Conservation (phyloP, 2,797 vertebrate species). For the Mormyrops attenuatus region DNA sequence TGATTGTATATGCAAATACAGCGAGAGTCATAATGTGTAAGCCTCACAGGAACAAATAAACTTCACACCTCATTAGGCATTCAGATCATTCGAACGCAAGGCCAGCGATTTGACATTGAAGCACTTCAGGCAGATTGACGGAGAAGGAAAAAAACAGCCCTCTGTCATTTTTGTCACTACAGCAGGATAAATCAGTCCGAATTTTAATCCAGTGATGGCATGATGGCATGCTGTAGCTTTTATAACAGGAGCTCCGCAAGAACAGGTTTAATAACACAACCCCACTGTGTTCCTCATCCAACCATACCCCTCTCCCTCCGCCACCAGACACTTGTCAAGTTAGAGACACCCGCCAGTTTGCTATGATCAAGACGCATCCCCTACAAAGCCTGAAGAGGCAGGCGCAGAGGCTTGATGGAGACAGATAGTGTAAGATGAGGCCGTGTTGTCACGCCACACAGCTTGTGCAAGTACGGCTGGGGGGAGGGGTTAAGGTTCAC, state of each 20-base stretch:
- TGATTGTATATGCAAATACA: slow-evolving; percentile 18
- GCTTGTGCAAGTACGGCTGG: background rate
- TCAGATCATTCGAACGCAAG: slow-evolving; percentile 28
- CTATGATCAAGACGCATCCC: slow-evolving; percentile 57
- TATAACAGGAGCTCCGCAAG: slow-evolving; percentile 29
- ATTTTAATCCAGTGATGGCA: slow-evolving; percentile 25
- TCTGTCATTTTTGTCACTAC: slow-evolving; percentile 12
- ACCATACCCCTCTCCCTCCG: background rate
- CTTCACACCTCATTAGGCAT: slow-evolving; percentile 32
- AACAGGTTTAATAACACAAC: slow-evolving; percentile 36
- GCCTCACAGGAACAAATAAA: slow-evolving; percentile 18
- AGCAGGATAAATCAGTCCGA: slow-evolving; percentile 28
- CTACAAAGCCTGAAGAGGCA: slow-evolving; percentile 59
- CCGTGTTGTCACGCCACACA: background rate
- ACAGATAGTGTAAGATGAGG: slow-evolving; percentile 43
- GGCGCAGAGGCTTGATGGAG: slow-evolving; percentile 58
- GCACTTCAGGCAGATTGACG: background rate
- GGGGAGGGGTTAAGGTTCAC: background rate
- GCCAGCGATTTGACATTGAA: slow-evolving; percentile 30
- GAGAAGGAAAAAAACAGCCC: background rate
- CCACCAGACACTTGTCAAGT: slow-evolving; percentile 33
- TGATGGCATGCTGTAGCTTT: slow-evolving; percentile 31
- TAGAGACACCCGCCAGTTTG: slow-evolving; percentile 41
- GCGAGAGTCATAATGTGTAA: background rate
- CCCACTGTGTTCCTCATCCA: background rate